Evolutionary conservation across 2,797 vertebrate species (phyloP).

Genomic region (Dryobates pubescens): DNA sequence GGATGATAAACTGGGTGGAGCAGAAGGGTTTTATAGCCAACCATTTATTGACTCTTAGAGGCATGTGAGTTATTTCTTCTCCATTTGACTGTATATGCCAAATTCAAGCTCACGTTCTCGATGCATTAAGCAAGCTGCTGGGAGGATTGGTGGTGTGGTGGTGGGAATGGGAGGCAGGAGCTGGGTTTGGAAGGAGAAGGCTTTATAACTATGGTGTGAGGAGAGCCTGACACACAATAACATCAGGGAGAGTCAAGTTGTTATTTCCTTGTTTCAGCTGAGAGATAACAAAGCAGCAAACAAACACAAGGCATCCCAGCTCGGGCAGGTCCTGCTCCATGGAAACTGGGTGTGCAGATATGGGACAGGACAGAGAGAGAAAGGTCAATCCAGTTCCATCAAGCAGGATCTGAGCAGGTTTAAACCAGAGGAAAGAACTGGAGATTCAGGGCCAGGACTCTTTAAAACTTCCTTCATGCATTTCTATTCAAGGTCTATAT

Average conservation of each 20-base stretch:
- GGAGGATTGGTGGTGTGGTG: rapidly evolving
- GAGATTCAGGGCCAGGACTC: neutral
- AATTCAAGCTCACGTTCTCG: neutral
- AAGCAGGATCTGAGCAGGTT: neutral
- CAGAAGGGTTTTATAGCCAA: neutral
- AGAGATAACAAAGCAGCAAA: neutral
- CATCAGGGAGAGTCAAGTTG: neutral
- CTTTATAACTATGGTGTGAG: rapidly evolving
- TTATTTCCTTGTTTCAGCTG: conserved; percentile 34
- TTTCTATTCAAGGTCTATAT: neutral
- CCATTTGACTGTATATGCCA: rapidly evolving
- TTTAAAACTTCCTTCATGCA: neutral
- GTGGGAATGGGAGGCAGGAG: neutral
- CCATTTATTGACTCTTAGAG: neutral
- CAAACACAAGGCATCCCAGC: neutral
- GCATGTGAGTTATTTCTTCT: rapidly evolving
- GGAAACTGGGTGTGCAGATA: neutral
- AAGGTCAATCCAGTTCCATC: neutral
- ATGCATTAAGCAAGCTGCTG: neutral
- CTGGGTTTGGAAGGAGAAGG: neutral
- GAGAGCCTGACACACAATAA: neutral
- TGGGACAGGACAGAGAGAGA: neutral
- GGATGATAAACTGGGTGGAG: neutral
- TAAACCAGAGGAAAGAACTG: neutral
- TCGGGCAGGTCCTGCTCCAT: neutral